Base-by-base conservation (phyloP, 2,113 vertebrate genomes). In the Aspiorhynchus laticeps region DNA sequence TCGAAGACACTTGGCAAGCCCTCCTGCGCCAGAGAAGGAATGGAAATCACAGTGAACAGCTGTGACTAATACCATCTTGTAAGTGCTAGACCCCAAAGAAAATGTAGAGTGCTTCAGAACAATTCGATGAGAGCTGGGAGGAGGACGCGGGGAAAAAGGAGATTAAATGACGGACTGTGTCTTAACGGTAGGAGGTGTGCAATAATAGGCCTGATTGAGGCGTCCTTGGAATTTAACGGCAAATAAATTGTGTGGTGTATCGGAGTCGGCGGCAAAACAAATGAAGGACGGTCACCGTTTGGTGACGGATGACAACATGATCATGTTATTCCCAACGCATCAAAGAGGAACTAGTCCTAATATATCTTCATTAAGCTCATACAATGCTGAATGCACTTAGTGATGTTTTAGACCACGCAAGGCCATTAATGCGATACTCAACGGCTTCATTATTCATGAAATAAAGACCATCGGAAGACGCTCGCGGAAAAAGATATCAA, bases 181-280 rank as follows among this genome's bases (percentile, higher is more conserved):
- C 90, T 94, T 91, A 92, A 89, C 87, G 86, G 89, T 88, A 77
- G 89, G 89, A 88, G 90, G 91, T 88, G 90, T 91, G 89, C 91
- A 92, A 94, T 93, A 90, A 92, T 88, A 88, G 78, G 43, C 76
- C 90, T 93, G 93, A 93, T 93, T 93, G 91, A 93, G 91, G 89
- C 89, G 86, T 90, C 85, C 89, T 93, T 87, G 71, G 75, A 88
- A 88, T 92, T 91, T 92, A 92, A 92, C 91, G 89, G 91, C 87
- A 80, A 89, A 78, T 89, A 90, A 92, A 93, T 91, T 90, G 90
- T 82, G 61, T 5, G 82, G 90, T 21, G 79, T 53, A n/a, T 56
- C 17, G 2, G 56, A 83, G 82, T 69, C 24, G 53, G 33, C 19
- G 11, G 36, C 80, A 86, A 91, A 88, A 85, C 88, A 87, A 89